Base-by-base conservation (phyloP, 2,888 invertebrate species). In the Noctua janthina region DNA sequence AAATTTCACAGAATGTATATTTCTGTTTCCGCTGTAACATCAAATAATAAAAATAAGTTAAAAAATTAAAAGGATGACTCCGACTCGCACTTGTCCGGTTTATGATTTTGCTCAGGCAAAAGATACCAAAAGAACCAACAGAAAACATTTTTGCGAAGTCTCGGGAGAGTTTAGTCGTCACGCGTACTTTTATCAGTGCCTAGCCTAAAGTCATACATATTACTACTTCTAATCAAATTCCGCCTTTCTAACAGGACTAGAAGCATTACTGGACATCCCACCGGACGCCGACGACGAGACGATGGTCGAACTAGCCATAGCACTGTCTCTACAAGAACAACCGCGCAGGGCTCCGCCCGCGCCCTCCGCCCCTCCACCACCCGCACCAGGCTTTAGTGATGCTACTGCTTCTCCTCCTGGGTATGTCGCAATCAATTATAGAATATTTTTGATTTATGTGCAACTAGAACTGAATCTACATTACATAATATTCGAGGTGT, bases 211-310 rank as follows among this genome's bases (percentile, higher is more conserved):
- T 56, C 23, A 11, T 56, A 13, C 46, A 1, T 11, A n/a, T n/a
- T 8, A 7, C 62, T 29, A 29, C 2, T 29, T 6, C 17, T 64
- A 35, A 35, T 35, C 17, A 64, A 35, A 64, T 20, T 35, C 8
- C 20, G 10, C 17, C 8, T 20, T 64, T 35, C 1, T 15, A 68
- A 64, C 11, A 91, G 98, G 98, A 72, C 98, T 99, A 88, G 98
- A 98, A 74, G 98, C 98, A 0, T 94, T 99, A 49, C 96, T 99
- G 13, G 99, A 99, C 91, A 98, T 99, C 75, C 99, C 99, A 23
- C 98, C 99, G n/a, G 99, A 99, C 94, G 99, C 99, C 1, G 99
- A 99, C 92, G 99, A 99, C 94, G 99, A 99, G 94, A 98, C 99
- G 0, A 99, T 99, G 98, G 99, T 99, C 82, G 99, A 99, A 94